Base-by-base conservation (phyloP, 1,140 invertebrate species). In the Nomia melanderi region DNA sequence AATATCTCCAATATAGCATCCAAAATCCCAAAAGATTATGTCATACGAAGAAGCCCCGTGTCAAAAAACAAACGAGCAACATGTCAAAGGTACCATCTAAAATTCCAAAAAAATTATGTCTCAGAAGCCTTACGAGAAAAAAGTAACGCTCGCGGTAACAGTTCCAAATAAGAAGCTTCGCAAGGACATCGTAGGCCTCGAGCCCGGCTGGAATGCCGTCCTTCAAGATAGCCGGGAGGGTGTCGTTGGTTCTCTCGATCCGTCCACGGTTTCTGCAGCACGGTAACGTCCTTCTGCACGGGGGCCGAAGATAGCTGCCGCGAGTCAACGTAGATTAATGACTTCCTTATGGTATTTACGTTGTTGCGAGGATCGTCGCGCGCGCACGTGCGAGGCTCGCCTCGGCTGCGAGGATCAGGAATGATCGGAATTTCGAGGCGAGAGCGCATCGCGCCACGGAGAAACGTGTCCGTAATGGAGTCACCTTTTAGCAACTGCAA, bases 331-430 rank as follows among this genome's bases (percentile, higher is more conserved):
- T 12, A 63, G 74, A 83, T 83, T 78, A 81, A 83, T 70, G 79
- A 81, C 79, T 83, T 83, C 79, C 79, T 83, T 39, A 59, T 78
- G 74, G 75, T 57, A 50, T 81, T 73, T 70, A 63, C 50, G 64
- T 27, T 64, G 44, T 31, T 29, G 47, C n/a, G 29, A 53, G 60
- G 47, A 69, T 23, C 36, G 25, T 31, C 36, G 50, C 67, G 44
- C 64, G 31, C 47, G 71, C 41, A 53, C 66, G 57, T 29, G 20
- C 57, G 12, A 8, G 12, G 12, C 9, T 14, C 41, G 36, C 36
- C 36, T 12, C 14, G 33, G 23, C 54, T 17, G 41, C 20, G 39
- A 65, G 29, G 14, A 63, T 29, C 59, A 23, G 27, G 33, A 33
- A 73, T 60, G 71, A 64, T 50, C 33, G 71, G 71, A 73, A 73